phyloP scores from a whole-genome alignment of 1,140 invertebrate genomes.

The Melanaphis sacchari region DNA sequence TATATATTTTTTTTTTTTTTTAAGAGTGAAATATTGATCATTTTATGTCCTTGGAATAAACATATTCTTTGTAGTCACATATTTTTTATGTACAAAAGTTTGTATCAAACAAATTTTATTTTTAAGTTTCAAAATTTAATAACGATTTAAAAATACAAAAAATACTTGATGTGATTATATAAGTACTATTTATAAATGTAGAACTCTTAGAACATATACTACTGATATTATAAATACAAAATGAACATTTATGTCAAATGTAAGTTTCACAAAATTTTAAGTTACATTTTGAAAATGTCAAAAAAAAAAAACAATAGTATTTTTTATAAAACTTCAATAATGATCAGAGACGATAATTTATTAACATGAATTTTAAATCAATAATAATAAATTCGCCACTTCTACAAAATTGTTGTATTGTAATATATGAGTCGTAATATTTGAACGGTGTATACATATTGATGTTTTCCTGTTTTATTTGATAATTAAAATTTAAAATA shows the following conservation, averaged over 20 bases:
- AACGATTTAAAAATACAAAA: neutral
- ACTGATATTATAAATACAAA: neutral
- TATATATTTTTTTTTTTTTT: too few species aligned
- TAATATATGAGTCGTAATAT: too few species aligned
- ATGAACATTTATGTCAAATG: neutral
- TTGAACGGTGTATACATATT: too few species aligned
- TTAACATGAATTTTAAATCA: too few species aligned
- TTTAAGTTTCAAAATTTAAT: neutral
- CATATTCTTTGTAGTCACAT: neutral
- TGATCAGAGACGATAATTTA: too few species aligned
- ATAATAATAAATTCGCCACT: too few species aligned
- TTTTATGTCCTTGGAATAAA: neutral
- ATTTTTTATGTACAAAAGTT: constrained; percentile 15
- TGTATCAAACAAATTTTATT: neutral
- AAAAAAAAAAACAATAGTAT: too few species aligned
- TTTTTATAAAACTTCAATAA: too few species aligned
- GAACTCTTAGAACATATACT: neutral
- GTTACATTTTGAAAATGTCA: neutral
- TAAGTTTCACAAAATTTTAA: neutral
- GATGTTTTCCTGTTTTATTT: too few species aligned
- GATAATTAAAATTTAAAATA: too few species aligned
- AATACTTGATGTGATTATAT: neutral
- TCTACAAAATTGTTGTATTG: too few species aligned
- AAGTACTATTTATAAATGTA: neutral
- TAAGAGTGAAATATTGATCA: neutral